A percentile compares a stretch with the other conserved stretches of the same genome.
These are phyloP conservation scores for Ditylenchus weischeri DNA, from an alignment of 2,888 invertebrate genomes.

Conservation along the genomic window DNA sequence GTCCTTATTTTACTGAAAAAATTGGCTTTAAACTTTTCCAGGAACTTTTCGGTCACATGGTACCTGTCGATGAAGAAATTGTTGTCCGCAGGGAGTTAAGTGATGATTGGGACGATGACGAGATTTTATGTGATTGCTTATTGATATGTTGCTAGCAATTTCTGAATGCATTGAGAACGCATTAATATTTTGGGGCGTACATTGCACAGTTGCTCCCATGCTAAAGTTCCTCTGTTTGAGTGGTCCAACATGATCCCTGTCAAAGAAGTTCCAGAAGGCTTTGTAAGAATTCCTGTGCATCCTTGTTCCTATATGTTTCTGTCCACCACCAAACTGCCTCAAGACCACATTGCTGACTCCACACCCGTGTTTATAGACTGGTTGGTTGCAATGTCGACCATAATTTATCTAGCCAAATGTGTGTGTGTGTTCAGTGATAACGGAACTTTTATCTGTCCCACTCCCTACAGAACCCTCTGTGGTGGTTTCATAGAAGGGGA, in stretches of 20 bases:
- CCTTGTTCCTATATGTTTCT: slow-evolving; percentile 56
- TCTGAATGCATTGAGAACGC: no score
- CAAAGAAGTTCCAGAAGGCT: slow-evolving; percentile 43
- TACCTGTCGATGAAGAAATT: no score
- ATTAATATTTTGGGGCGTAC: no score
- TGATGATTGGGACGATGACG: no score
- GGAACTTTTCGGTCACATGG: no score
- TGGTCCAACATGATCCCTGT: slow-evolving; percentile 50
- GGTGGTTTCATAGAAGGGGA: slow-evolving; percentile 49
- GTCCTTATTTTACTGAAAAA: no score
- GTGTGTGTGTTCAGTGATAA: slow-evolving; percentile 84
- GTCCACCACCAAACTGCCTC: slow-evolving; percentile 45
- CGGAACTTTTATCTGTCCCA: slow-evolving; percentile 73
- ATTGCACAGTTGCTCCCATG: no score
- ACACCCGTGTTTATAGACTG: slow-evolving; percentile 66
- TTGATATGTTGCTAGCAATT: no score
- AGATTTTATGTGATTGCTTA: no score
- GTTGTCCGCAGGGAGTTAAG: no score
- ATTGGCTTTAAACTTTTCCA: no score
- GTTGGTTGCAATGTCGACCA: not conserved
- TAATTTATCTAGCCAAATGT: slow-evolving; percentile 62
- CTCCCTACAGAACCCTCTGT: slow-evolving; percentile 46
- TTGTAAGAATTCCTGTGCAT: slow-evolving; percentile 44
- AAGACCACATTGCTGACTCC: slow-evolving; percentile 62
- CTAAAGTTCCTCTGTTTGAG: slow-evolving; percentile 28